Percentiles rank a stretch among this genome's conserved stretches.
Evolutionary conservation across 2,113 vertebrate species (phyloP).

Genomic region (Benitochromis conjunctus): DNA sequence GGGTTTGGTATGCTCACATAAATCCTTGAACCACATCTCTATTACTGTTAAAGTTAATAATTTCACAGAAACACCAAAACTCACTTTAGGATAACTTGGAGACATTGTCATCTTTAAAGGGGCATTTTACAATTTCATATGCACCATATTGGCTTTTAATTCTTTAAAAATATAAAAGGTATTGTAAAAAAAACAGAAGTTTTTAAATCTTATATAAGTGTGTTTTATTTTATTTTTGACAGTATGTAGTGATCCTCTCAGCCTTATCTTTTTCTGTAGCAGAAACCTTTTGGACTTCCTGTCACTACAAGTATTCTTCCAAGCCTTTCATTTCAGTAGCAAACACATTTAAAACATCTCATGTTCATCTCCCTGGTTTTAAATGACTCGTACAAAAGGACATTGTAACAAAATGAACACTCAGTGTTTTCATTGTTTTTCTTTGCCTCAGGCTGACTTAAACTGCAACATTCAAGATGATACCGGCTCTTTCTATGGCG

Average conservation of each 20-base stretch:
- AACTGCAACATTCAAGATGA: slow-evolving; percentile 98
- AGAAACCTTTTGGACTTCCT: background rate
- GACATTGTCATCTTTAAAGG: background rate
- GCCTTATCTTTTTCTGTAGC: background rate
- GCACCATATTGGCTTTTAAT: background rate
- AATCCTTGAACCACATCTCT: background rate
- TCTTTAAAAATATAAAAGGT: background rate
- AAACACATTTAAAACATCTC: background rate
- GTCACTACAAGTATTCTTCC: background rate
- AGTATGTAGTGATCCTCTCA: background rate
- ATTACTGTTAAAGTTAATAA: background rate
- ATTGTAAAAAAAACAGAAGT: background rate
- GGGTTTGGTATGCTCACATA: background rate
- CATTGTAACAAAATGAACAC: background rate
- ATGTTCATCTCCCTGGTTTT: background rate
- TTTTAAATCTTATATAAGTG: background rate
- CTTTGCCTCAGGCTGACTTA: slow-evolving; percentile 84
- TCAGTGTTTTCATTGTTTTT: background rate
- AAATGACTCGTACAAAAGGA: background rate
- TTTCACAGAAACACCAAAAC: background rate
- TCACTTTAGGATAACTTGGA: background rate
- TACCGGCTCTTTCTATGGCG: slow-evolving; percentile 91
- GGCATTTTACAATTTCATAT: background rate
- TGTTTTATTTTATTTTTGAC: background rate
- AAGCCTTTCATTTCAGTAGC: background rate